Percentiles rank a stretch among this genome's conserved stretches.
phyloP scores from a whole-genome alignment of 2,797 vertebrate species.

The Argentina silus region DNA sequence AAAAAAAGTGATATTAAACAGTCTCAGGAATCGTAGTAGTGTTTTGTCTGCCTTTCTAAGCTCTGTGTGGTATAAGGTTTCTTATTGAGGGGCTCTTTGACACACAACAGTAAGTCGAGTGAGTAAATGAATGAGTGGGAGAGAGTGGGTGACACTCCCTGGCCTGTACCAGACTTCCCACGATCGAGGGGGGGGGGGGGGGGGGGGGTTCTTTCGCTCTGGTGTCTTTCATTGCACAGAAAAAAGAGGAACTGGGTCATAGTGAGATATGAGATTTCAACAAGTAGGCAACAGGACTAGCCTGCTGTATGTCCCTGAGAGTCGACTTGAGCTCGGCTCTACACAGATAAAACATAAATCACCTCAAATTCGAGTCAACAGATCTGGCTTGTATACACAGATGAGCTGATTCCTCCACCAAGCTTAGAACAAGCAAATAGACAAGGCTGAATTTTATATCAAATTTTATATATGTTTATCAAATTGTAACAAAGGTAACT shows the following conservation, averaged over 20 bases:
- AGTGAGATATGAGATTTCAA: conserved; percentile 37
- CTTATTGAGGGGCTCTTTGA: conserved; percentile 56
- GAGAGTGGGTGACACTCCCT: conserved; percentile 64
- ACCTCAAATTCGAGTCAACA: background rate
- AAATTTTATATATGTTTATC: too few species aligned
- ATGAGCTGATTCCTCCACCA: background rate
- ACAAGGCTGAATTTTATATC: background rate
- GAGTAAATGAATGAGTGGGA: conserved; percentile 55
- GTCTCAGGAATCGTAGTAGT: background rate
- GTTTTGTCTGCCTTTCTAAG: conserved; percentile 57
- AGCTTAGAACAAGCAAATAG: background rate
- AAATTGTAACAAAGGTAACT: too few species aligned
- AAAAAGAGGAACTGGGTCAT: conserved; percentile 62
- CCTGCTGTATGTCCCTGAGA: background rate
- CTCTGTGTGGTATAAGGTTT: conserved; percentile 64
- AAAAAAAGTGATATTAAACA: background rate
- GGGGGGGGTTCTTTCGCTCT: background rate
- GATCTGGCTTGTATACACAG: background rate
- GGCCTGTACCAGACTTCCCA: conserved; percentile 45
- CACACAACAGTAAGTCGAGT: conserved; percentile 63
- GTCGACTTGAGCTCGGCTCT: conserved; percentile 17
- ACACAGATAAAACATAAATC: conserved; percentile 7
- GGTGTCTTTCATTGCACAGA: conserved; percentile 24
- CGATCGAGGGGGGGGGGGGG: background rate
- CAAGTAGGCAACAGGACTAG: conserved; percentile 12